Evolutionary conservation across 2,797 vertebrate species (phyloP).

Genomic region (Euphonia xanthogaster): DNA sequence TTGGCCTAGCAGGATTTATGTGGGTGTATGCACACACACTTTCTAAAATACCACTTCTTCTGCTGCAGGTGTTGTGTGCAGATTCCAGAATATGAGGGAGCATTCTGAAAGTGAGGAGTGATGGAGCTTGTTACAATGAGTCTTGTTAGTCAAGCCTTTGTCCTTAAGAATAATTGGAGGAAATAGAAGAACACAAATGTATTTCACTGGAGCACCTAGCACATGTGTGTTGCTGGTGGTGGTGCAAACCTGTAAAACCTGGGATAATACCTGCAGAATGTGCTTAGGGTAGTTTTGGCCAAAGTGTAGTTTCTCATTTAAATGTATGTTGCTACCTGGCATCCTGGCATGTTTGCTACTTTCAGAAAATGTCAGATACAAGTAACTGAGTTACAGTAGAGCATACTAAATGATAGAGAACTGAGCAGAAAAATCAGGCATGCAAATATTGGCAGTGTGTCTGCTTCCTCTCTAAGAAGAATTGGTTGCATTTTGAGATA

Average conservation of each 20-base stretch:
- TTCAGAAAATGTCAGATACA: neutral
- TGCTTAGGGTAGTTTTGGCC: neutral
- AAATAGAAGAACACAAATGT: neutral
- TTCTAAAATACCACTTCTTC: neutral
- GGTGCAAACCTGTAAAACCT: neutral
- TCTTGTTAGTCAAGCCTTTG: neutral
- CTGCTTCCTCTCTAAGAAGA: neutral
- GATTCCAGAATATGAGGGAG: neutral
- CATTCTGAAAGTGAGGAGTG: neutral
- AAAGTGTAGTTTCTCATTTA: neutral
- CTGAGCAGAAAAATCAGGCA: neutral
- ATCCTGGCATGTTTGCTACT: neutral
- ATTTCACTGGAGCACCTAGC: neutral
- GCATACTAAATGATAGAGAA: neutral
- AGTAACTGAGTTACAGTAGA: neutral
- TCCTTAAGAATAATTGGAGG: neutral
- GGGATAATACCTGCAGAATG: neutral
- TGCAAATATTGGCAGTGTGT: neutral
- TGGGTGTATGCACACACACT: neutral
- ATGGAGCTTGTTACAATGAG: neutral
- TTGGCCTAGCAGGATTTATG: neutral
- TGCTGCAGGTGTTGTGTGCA: neutral
- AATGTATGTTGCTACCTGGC: accelerated
- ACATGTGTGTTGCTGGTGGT: neutral
- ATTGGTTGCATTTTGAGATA: neutral